Evolutionary conservation across 2,888 invertebrate species (phyloP).

Genomic region (Aspidiotus rigidus): DNA sequence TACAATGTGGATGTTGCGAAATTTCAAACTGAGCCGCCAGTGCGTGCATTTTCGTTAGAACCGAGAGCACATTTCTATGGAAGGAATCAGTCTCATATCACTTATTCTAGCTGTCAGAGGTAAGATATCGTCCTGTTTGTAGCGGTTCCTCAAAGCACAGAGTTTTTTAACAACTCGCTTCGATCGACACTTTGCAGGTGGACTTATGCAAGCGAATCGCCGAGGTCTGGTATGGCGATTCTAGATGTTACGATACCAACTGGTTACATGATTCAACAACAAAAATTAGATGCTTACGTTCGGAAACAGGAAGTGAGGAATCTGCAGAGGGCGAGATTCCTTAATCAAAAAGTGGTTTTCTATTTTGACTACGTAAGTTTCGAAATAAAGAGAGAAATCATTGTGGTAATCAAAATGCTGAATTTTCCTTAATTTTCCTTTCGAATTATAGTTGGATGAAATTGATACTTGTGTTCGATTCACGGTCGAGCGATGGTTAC

Average conservation of each 20-base stretch:
- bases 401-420: neutral
- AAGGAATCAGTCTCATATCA: slow-evolving; percentile 86
- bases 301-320: slow-evolving; percentile 66
- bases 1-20: slow-evolving; percentile 78
- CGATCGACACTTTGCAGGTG: slow-evolving; percentile 51
- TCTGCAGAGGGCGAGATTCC: slow-evolving; percentile 74
- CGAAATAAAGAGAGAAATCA: neutral
- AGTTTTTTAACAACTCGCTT: neutral
- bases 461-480: slow-evolving; percentile 84
- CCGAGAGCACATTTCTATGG: slow-evolving; percentile 71
- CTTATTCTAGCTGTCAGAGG: slow-evolving; percentile 64
- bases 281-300: slow-evolving; percentile 76
- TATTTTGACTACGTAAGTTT: slow-evolving; percentile 84
- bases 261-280: slow-evolving; percentile 84
- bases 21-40: slow-evolving; percentile 77
- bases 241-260: slow-evolving; percentile 80
- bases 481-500: slow-evolving; percentile 88
- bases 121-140: neutral
- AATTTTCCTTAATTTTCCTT: neutral
- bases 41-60: slow-evolving; percentile 65
- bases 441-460: slow-evolving; percentile 58
- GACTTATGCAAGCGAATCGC: slow-evolving; percentile 66
- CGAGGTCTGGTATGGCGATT: slow-evolving; percentile 78
- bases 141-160: neutral
- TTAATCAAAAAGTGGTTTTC: slow-evolving; percentile 73